Percentiles rank a stretch among this genome's conserved stretches.
These are phyloP conservation scores for Scolopax rusticola DNA, from an alignment of 2,797 vertebrate genomes.

Conservation along the genomic window DNA sequence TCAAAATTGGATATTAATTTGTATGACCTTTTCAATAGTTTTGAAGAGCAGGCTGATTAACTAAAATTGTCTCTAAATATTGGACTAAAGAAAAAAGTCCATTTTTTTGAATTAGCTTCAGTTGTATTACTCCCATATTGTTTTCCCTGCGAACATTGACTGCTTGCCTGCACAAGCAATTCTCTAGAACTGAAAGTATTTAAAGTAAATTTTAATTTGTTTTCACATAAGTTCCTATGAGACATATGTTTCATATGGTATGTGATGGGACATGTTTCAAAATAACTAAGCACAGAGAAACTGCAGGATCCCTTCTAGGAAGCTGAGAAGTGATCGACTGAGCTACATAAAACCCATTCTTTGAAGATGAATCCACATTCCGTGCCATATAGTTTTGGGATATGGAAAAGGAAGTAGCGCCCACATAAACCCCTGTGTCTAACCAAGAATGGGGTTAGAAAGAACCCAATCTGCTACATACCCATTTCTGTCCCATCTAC, in stretches of 20 bases:
- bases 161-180: not conserved
- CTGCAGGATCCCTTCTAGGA: not conserved
- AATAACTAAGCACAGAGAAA: not conserved
- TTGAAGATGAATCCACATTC: not conserved
- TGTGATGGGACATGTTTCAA: not conserved
- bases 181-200: not conserved
- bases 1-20: slow-evolving; percentile 12
- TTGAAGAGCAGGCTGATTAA: slow-evolving; percentile 3
- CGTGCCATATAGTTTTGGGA: not conserved
- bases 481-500: not conserved
- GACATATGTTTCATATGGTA: fast-evolving
- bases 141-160: not conserved
- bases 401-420: not conserved
- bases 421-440: not conserved
- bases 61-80: slow-evolving; percentile 37
- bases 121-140: not conserved
- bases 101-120: not conserved
- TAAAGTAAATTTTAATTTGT: not conserved
- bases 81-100: not conserved
- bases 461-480: not conserved
- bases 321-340: not conserved
- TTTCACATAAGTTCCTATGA: not conserved
- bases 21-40: not conserved
- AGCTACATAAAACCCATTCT: not conserved
- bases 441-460: not conserved